Evolutionary conservation across 2,113 vertebrate genomes (phyloP).

Genomic region (Sebastes schlegelii): DNA sequence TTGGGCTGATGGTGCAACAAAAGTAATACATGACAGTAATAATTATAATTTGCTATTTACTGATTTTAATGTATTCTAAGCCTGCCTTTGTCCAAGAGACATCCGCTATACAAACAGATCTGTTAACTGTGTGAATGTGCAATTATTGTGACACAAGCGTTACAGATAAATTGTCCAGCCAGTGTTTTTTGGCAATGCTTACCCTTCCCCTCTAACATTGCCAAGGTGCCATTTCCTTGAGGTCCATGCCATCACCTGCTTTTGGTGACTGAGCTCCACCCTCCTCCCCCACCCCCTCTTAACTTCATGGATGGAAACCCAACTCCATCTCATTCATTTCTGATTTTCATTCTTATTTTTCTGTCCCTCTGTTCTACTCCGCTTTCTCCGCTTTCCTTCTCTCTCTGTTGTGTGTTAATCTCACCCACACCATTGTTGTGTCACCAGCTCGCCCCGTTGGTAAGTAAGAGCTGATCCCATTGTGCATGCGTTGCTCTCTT

Average conservation of each 20-base stretch:
- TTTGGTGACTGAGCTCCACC: constrained; percentile 62
- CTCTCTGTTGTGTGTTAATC: constrained; percentile 79
- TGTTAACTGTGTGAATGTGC: constrained; percentile 29
- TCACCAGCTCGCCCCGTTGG: constrained; percentile 96
- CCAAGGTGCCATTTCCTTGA: constrained; percentile 40
- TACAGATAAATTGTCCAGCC: constrained; percentile 18
- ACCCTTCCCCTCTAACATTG: constrained; percentile 12
- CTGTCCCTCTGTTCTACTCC: constrained; percentile 73
- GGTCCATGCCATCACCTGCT: constrained; percentile 58
- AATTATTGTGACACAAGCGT: constrained; percentile 7
- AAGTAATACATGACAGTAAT: neutral
- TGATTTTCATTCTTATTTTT: constrained; percentile 90
- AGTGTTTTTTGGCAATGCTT: constrained; percentile 34
- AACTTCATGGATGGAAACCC: constrained; percentile 78
- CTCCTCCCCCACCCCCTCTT: constrained; percentile 15
- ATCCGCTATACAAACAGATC: constrained; percentile 9
- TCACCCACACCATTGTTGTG: constrained; percentile 95
- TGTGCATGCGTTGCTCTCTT: constrained; percentile 87
- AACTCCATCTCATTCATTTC: constrained; percentile 91
- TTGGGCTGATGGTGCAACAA: neutral
- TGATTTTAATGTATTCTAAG: neutral
- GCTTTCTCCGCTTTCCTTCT: constrained; percentile 83
- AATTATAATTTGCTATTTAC: neutral
- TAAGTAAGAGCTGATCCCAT: constrained; percentile 94
- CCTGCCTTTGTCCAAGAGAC: neutral